Evolutionary conservation across 2,888 invertebrate genomes (phyloP).

Genomic region (Hololepta plana): DNA sequence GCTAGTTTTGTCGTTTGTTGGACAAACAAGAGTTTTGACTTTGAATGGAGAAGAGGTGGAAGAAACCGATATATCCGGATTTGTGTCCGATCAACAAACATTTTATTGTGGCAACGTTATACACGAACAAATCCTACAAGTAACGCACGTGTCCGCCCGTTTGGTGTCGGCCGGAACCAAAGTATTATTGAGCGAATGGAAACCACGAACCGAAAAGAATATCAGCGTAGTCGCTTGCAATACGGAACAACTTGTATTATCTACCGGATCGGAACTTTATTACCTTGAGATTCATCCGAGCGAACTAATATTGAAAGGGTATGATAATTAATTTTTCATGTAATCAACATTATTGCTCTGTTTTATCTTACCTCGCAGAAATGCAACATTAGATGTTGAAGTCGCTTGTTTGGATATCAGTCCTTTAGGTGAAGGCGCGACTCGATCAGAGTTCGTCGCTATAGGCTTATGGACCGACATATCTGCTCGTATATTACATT

Average conservation of each 20-base stretch:
- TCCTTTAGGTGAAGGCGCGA: conserved; percentile 45
- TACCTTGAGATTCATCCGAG: conserved; percentile 57
- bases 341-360: neutral
- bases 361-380: conserved; percentile 23
- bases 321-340: conserved; percentile 10
- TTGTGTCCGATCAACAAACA: conserved; percentile 82
- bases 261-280: conserved; percentile 73
- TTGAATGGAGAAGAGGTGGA: conserved; percentile 93
- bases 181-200: conserved; percentile 52
- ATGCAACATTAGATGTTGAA: conserved; percentile 73
- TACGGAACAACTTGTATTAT: conserved; percentile 57
- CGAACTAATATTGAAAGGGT: conserved; percentile 41
- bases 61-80: conserved; percentile 87
- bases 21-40: conserved; percentile 80
- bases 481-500: conserved; percentile 66
- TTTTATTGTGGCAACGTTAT: conserved; percentile 86
- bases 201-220: conserved; percentile 46
- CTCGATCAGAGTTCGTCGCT: conserved; percentile 56
- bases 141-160: conserved; percentile 56
- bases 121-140: conserved; percentile 48
- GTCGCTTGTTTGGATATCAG: conserved; percentile 93
- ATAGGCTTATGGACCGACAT: conserved; percentile 97
- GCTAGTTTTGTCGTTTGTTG: conserved; percentile 88
- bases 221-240: conserved; percentile 84
- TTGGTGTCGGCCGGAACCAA: conserved; percentile 50